These are phyloP conservation scores for Emys orbicularis DNA, from an alignment of 2,797 vertebrate species.

Conservation along the genomic window DNA sequence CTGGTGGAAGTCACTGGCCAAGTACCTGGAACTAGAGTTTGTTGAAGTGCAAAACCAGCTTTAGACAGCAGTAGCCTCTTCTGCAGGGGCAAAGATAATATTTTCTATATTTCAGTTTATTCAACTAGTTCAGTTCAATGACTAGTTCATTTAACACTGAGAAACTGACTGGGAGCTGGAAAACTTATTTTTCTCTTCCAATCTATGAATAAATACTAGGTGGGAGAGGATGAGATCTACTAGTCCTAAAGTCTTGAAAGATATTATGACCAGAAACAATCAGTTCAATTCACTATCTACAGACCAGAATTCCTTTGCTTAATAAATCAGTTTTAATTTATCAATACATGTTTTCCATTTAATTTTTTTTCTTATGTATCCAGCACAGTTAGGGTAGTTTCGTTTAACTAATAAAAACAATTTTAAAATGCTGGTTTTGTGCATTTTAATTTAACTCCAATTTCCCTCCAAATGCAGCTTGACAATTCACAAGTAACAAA, in stretches of 20 bases:
- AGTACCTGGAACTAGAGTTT: background rate
- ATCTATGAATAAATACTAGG: background rate
- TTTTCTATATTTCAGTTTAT: background rate
- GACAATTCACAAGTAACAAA: too few relatives aligned
- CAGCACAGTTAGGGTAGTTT: background rate
- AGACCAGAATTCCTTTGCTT: too few relatives aligned
- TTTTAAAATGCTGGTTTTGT: background rate
- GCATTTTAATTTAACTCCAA: too few relatives aligned
- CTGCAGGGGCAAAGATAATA: background rate
- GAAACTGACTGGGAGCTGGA: background rate
- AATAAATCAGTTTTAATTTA: too few relatives aligned
- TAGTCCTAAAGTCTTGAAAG: background rate
- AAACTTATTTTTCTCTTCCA: background rate
- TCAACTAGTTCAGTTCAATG: background rate
- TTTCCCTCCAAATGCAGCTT: too few relatives aligned
- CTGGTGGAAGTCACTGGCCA: background rate
- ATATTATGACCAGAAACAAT: too few relatives aligned
- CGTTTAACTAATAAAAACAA: background rate
- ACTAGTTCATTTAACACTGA: background rate
- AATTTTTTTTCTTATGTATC: background rate
- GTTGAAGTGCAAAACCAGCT: background rate
- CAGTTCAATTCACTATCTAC: too few relatives aligned
- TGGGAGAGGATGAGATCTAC: background rate
- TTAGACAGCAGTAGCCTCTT: background rate
- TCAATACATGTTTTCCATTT: too few relatives aligned